phyloP scores from a whole-genome alignment of 2,888 invertebrate species.

The Clitarchus hookeri region DNA sequence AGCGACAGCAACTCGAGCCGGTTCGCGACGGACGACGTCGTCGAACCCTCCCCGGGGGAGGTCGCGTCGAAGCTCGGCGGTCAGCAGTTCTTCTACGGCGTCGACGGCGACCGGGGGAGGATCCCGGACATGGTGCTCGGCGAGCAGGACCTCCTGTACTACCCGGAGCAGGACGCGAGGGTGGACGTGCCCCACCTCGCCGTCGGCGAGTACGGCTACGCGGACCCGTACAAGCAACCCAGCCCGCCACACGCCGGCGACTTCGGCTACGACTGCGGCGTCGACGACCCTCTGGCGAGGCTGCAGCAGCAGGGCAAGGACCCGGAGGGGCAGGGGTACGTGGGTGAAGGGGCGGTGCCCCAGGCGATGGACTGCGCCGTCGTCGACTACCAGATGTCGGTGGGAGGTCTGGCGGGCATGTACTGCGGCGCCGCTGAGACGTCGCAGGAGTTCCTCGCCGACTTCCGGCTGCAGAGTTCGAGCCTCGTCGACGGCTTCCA shows the following conservation, averaged over 20 bases:
- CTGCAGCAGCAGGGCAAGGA: background rate
- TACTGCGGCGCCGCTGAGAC: background rate
- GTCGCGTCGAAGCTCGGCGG: background rate
- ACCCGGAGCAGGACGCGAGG: background rate
- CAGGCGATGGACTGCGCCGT: background rate
- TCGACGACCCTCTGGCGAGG: background rate
- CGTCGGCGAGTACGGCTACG: background rate
- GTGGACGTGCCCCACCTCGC: background rate
- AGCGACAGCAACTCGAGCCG: slow-evolving; percentile 38
- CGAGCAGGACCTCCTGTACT: background rate
- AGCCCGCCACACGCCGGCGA: background rate
- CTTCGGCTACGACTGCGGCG: slow-evolving; percentile 9
- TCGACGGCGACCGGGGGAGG: background rate
- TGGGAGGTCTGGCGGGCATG: background rate
- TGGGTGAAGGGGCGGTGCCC: too few relatives aligned
- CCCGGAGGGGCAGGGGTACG: too few relatives aligned
- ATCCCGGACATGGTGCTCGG: background rate
- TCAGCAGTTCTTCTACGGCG: slow-evolving; percentile 1
- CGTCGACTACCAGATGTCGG: background rate
- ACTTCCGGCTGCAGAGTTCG: background rate
- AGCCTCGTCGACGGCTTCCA: background rate
- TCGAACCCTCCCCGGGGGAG: background rate
- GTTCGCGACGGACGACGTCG: slow-evolving; percentile 36
- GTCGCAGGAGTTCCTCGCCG: background rate
- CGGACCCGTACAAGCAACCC: background rate